phyloP scores from a whole-genome alignment of 2,797 vertebrate species.

The Poeciliopsis turneri region DNA sequence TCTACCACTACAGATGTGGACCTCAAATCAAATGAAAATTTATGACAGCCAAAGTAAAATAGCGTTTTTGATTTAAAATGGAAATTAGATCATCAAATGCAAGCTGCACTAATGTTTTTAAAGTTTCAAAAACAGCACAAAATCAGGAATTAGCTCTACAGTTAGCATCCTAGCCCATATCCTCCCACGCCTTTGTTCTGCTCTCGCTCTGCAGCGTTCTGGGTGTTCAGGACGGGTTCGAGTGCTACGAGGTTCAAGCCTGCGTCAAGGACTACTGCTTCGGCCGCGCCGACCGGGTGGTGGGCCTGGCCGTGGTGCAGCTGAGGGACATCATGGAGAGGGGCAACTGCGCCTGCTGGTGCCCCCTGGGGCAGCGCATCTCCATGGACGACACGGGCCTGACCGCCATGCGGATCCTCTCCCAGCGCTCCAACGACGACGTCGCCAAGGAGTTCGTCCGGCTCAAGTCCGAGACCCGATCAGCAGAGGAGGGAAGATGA shows the following conservation, averaged over 20 bases:
- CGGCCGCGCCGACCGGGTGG: constrained; percentile 91
- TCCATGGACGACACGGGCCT: constrained; percentile 96
- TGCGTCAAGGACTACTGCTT: constrained; percentile 99
- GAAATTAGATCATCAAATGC: too few species aligned
- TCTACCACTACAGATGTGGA: too few species aligned
- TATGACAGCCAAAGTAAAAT: too few species aligned
- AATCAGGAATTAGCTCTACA: too few species aligned
- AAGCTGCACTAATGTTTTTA: too few species aligned
- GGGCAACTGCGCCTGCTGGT: constrained; percentile 96
- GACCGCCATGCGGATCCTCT: constrained; percentile 94
- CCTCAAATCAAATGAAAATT: too few species aligned
- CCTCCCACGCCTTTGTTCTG: too few species aligned
- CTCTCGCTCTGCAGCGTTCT: constrained; percentile 81
- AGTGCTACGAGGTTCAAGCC: constrained; percentile 95
- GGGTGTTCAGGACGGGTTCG: constrained; percentile 92
- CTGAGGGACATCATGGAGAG: constrained; percentile 88
- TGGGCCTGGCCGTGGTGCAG: constrained; percentile 92
- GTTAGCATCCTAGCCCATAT: too few species aligned
- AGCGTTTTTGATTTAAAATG: too few species aligned
- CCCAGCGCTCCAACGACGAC: constrained; percentile 95
- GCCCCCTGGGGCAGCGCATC: constrained; percentile 88
- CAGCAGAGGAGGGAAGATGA: constrained; percentile 93
- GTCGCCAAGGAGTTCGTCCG: constrained; percentile 97
- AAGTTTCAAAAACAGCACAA: too few species aligned
- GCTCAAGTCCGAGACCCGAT: constrained; percentile 94